phyloP scores from a whole-genome alignment of 1,140 invertebrate species.

The Tetramorium simillimum region DNA sequence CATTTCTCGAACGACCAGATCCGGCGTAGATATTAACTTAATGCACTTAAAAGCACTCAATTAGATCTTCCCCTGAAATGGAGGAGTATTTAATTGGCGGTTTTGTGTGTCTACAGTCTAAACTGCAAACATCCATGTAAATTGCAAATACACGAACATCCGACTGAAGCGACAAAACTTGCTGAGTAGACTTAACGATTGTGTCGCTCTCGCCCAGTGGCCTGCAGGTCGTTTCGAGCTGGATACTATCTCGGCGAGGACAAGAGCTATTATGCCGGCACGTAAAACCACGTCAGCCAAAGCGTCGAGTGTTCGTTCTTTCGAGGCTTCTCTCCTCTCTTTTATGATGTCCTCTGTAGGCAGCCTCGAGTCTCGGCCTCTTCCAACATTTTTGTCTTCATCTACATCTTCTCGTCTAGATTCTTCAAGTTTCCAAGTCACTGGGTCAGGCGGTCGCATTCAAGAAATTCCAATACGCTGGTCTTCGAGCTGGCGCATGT shows the following conservation, averaged over 20 bases:
- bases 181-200: conserved; percentile 70
- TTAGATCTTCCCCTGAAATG: neutral
- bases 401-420: conserved; percentile 32
- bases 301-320: conserved; percentile 78
- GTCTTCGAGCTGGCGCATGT: no score
- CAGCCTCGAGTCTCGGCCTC: conserved; percentile 6
- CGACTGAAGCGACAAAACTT: conserved; percentile 14
- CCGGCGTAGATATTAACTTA: neutral
- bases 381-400: conserved; percentile 52
- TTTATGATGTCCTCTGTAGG: conserved; percentile 15
- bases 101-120: neutral
- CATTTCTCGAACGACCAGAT: neutral
- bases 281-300: conserved; percentile 82
- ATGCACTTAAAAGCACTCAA: neutral
- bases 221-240: conserved; percentile 62
- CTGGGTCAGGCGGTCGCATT: conserved; percentile 29
- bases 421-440: neutral
- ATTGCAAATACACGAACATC: conserved; percentile 10
- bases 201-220: conserved; percentile 27
- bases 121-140: neutral
- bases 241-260: conserved; percentile 77
- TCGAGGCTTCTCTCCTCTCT: conserved; percentile 46
- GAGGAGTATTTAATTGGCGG: neutral
- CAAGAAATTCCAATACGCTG: neutral
- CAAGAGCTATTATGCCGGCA: conserved; percentile 82